Base-by-base conservation (phyloP, 2,888 invertebrate species). In the Eupithecia subumbrata region DNA sequence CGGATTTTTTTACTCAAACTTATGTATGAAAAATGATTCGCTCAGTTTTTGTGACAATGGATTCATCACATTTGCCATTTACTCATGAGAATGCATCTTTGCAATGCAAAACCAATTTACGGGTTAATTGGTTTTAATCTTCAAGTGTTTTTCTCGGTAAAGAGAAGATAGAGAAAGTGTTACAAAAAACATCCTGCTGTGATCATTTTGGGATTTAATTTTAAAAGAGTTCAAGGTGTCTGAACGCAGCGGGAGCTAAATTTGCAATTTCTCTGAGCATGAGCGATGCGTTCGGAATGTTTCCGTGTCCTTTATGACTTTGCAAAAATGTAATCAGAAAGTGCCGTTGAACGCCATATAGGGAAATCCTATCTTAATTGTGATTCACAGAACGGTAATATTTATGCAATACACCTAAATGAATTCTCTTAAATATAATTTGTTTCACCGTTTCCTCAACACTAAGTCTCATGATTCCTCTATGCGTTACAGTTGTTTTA, bases 151-250 rank as follows among this genome's bases (percentile, higher is more conserved):
- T 60, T 56, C 12, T 60, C 25, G 14, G 25, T 37, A 12, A 40
- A 67, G n/a, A 37, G 9, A n/a, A 12, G 37, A 34, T 64, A 18
- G 66, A 67, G 66, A 67, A 67, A 67, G 66, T 40, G n/a, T 37
- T n/a, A 67, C 66, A 67, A n/a, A 30, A 48, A 67, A n/a, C n/a
- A 37, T 67, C 66, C 66, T 40, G 66, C 66, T 40, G 66, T 22
- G 43, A 43, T 68, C 22, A n/a, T 45, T 8, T 14, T 16, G 43
- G 5, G 43, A 12, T 18, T 40, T 43, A 68, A 45, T 22, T n/a
- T 68, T 25, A n/a, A 22, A 25, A 7, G 11, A 22, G 25, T 25
- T 43, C 43, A 40, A 40, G 5, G 7, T 68, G 22, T 40, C 40
- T 45, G 11, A 67, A 45, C 68, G 14, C 68, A 45, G 68, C 66